Percentiles rank a stretch among this genome's conserved stretches.
These are phyloP conservation scores for Diachasma alloeum DNA, from an alignment of 1,140 invertebrate species.

Conservation along the genomic window DNA sequence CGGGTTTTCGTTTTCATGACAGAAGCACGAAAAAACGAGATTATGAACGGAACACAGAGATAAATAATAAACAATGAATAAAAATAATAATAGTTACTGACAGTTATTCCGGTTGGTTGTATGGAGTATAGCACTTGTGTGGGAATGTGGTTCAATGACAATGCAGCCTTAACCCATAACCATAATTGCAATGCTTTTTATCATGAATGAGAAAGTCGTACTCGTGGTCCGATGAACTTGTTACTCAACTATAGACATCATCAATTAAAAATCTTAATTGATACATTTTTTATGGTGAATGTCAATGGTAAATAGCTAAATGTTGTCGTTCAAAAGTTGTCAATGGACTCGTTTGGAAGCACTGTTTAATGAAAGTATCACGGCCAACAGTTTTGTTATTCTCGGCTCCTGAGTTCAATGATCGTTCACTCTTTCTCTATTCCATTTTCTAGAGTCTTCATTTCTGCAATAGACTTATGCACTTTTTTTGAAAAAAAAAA, in stretches of 20 bases:
- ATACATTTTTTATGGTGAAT: background rate
- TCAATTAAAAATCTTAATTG: constrained; percentile 8
- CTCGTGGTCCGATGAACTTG: constrained; percentile 34
- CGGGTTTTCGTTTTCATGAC: background rate
- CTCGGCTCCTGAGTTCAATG: constrained; percentile 50
- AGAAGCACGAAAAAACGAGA: too few relatives aligned
- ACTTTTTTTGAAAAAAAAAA: background rate
- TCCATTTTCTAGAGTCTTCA: constrained; percentile 39
- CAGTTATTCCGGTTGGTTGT: background rate
- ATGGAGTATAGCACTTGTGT: background rate
- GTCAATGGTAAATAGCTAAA: background rate
- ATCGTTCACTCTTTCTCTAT: constrained; percentile 34
- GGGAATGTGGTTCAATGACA: constrained; percentile 39
- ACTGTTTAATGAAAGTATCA: constrained; percentile 45
- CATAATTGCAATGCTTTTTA: constrained; percentile 27
- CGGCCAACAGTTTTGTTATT: constrained; percentile 57
- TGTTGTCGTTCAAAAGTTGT: background rate
- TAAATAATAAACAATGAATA: background rate
- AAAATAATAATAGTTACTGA: background rate
- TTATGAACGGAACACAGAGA: too few relatives aligned
- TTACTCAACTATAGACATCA: constrained; percentile 5
- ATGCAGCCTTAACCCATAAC: constrained; percentile 39
- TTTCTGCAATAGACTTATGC: background rate
- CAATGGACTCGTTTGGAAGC: background rate
- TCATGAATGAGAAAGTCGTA: constrained; percentile 38